Percentiles rank a stretch among this genome's conserved stretches.
phyloP scores from a whole-genome alignment of 2,113 vertebrate genomes.

The Arothron firmamentum region DNA sequence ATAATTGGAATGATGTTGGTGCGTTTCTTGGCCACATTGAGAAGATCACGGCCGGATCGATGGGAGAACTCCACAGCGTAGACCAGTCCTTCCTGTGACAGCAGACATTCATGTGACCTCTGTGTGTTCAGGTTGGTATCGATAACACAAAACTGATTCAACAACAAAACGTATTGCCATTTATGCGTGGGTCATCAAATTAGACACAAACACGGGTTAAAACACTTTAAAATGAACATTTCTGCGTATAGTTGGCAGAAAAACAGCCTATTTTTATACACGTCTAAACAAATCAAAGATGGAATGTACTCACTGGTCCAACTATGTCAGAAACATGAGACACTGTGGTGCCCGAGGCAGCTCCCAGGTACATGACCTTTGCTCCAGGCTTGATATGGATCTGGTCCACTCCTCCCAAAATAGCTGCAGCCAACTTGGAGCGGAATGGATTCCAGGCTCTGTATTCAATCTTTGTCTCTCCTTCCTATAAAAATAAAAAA shows the following conservation, averaged over 20 bases:
- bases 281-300: not conserved
- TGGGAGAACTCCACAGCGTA: constrained; percentile 94
- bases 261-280: not conserved
- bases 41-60: constrained; percentile 87
- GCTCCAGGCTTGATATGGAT: constrained; percentile 88
- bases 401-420: constrained; percentile 88
- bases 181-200: too few relatives aligned
- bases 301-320: constrained; percentile 78
- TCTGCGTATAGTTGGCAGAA: not conserved
- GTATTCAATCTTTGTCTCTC: constrained; percentile 87
- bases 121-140: not conserved
- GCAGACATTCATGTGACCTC: not conserved
- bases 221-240: too few relatives aligned
- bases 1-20: constrained; percentile 95
- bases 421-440: constrained; percentile 90
- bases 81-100: constrained; percentile 84
- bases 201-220: too few relatives aligned
- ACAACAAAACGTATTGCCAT: too few relatives aligned
- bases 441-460: constrained; percentile 93
- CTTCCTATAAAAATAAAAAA: constrained; percentile 71
- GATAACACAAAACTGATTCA: not conserved
- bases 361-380: constrained; percentile 89
- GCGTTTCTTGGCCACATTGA: constrained; percentile 92
- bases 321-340: constrained; percentile 94
- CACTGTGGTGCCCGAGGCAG: constrained; percentile 89